These are phyloP conservation scores for Bombyx mori DNA, from an alignment of 1,140 invertebrate genomes.

Conservation along the genomic window ASM3026992v2 NC_085132.1:11140001-11140500, in stretches of 20 bases:
- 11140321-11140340: slow-evolving; percentile 15
- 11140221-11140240: slow-evolving; percentile 1
- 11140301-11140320: slow-evolving; percentile 24
- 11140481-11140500: slow-evolving; percentile 67
- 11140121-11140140: too few relatives aligned
- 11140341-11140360: slow-evolving; percentile 48
- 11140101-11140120: too few relatives aligned
- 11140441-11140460: slow-evolving; percentile 56
- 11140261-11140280: slow-evolving; percentile 19
- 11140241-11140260: slow-evolving; percentile 5
- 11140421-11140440: slow-evolving; percentile 47
- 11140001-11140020: too few relatives aligned
- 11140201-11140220: background rate
- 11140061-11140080: too few relatives aligned
- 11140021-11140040: too few relatives aligned
- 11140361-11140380: slow-evolving; percentile 9
- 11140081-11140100: too few relatives aligned
- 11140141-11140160: slow-evolving; percentile 5
- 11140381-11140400: background rate
- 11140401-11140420: background rate
- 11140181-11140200: background rate
- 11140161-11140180: slow-evolving; percentile 1
- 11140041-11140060: too few relatives aligned
- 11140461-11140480: slow-evolving; percentile 40
- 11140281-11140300: slow-evolving; percentile 14